Conservation (phyloP, 2,797 vertebrate species). For the Somateria mollissima region DNA sequence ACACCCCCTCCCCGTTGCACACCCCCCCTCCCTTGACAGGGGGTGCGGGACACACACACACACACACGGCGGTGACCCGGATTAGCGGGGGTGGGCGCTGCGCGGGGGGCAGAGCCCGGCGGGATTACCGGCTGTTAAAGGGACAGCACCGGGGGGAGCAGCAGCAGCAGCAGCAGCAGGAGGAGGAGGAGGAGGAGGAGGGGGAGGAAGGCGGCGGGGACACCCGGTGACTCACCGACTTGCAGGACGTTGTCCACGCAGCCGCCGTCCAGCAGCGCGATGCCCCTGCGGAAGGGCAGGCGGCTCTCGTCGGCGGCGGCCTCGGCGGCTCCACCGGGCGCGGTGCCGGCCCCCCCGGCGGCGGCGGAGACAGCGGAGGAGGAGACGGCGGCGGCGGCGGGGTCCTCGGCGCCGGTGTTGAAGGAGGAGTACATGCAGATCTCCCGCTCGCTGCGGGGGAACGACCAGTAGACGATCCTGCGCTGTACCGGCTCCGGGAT, state of each 20-base stretch:
- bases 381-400: slow-evolving; percentile 58
- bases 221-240: slow-evolving; percentile 89
- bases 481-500: slow-evolving; percentile 96
- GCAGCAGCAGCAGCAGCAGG: too few relatives aligned
- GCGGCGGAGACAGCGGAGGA: neutral
- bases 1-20: slow-evolving; percentile 1
- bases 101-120: neutral
- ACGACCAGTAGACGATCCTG: slow-evolving; percentile 96
- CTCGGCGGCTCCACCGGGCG: slow-evolving; percentile 30
- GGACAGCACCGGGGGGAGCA: neutral
- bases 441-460: slow-evolving; percentile 93
- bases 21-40: neutral
- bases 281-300: slow-evolving; percentile 91
- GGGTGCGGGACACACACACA: too few relatives aligned
- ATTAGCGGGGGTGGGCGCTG: slow-evolving; percentile 14
- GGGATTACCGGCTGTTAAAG: neutral
- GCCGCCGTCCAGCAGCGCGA: slow-evolving; percentile 91
- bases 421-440: slow-evolving; percentile 98
- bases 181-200: too few relatives aligned
- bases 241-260: slow-evolving; percentile 96
- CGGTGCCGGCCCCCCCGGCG: slow-evolving; percentile 59
- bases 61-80: slow-evolving; percentile 20
- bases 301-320: slow-evolving; percentile 85
- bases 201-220: too few relatives aligned
- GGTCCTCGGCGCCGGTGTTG: slow-evolving; percentile 87